Percentiles rank a stretch among this genome's conserved stretches.
These are phyloP conservation scores for Coelinius sp. DNA, from an alignment of 2,888 invertebrate species.

Conservation along the genomic window DNA sequence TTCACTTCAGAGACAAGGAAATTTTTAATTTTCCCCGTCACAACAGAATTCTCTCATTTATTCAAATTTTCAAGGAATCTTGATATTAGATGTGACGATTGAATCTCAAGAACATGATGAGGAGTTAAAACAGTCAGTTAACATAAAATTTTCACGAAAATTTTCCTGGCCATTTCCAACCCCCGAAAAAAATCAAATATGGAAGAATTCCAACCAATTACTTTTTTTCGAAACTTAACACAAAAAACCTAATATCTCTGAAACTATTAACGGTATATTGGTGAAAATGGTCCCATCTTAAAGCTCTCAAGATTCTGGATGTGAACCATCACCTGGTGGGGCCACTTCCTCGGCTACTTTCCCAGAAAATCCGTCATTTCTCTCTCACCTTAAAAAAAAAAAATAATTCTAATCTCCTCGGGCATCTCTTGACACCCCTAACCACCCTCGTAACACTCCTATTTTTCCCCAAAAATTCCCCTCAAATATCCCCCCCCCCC, in stretches of 20 bases:
- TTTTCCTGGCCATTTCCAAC: neutral
- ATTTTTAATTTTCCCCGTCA: neutral
- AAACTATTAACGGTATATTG: neutral
- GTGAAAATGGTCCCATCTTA: neutral
- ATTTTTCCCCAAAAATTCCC: neutral
- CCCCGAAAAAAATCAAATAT: neutral
- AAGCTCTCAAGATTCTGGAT: neutral
- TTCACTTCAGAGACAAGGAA: neutral
- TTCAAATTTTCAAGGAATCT: neutral
- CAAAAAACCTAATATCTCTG: neutral
- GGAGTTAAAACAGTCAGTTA: neutral
- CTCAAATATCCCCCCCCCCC: neutral
- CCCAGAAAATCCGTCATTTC: neutral
- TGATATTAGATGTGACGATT: neutral
- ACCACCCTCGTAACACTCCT: no score
- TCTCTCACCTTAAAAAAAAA: neutral
- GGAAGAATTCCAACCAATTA: neutral
- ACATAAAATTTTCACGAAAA: neutral
- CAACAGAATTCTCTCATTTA: neutral
- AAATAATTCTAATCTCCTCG: no score
- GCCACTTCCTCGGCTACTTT: neutral
- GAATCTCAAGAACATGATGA: neutral
- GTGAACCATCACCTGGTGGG: neutral
- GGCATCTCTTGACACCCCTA: no score
- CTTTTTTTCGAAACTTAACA: neutral